Percentiles rank a stretch among this genome's conserved stretches.
Conservation (phyloP, 2,113 vertebrate genomes). For the Penelope pileata region DNA sequence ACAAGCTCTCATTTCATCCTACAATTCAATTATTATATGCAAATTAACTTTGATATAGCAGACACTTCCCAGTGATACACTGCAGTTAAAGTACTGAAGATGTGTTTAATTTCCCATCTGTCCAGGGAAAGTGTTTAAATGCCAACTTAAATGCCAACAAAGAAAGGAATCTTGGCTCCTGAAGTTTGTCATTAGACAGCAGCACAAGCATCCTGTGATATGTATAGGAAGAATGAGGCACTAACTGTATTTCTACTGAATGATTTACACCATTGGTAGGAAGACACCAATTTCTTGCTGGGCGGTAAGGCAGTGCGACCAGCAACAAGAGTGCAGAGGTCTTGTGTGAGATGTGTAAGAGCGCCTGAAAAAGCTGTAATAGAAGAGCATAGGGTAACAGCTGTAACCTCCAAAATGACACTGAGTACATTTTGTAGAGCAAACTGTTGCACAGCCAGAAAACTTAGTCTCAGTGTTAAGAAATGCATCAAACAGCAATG, state of each 20-base stretch:
- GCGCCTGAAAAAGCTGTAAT: slow-evolving; percentile 14
- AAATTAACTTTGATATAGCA: neutral
- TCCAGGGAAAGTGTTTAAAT: neutral
- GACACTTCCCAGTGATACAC: neutral
- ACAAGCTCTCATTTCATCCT: neutral
- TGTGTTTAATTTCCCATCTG: slow-evolving; percentile 2
- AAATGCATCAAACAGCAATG: neutral
- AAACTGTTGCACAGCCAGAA: neutral
- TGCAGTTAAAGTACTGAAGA: neutral
- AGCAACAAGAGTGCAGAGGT: neutral
- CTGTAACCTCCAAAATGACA: slow-evolving; percentile 46
- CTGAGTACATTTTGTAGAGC: neutral
- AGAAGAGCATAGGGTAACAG: slow-evolving; percentile 27
- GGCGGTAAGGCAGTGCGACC: neutral
- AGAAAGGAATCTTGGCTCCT: neutral
- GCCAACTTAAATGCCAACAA: neutral
- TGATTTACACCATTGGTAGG: slow-evolving; percentile 33
- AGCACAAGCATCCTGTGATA: neutral
- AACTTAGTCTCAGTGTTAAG: neutral
- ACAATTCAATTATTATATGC: neutral
- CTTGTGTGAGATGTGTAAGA: neutral
- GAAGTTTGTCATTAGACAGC: neutral
- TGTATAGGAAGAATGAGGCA: neutral
- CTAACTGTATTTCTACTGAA: neutral
- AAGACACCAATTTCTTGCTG: neutral